Base-by-base conservation (phyloP, 2,797 vertebrate species). In the Leptoclinus maculatus region DNA sequence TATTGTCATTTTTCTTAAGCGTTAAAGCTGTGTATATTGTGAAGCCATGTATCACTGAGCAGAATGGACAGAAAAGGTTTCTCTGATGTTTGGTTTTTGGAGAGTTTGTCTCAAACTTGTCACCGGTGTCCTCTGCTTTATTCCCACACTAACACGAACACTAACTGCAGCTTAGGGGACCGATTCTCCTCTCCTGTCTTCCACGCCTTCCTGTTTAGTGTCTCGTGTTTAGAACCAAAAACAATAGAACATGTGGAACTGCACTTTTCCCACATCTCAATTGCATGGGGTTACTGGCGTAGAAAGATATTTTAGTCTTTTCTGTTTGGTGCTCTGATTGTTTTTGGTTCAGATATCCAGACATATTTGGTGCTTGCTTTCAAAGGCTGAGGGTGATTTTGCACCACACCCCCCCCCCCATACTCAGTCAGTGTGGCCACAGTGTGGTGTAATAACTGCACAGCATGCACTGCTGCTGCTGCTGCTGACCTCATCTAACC, bases 1-100 rank as follows among this genome's bases (percentile, higher is more conserved):
- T 93, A 83, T 93, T 92, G 75, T 71, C 17, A 29, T 80, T 82
- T 47, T 58, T 83, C 69, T 78, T 66, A 19, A 32, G 14, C 67
- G 32, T 76, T 34, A 69, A 41, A 58, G 56, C 53, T 36, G 23
- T 64, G 45, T 68, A n/a, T 74, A 29, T 78, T 7, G 16, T 74
- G 60, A 87, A 88, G 75, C 78, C 84, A 83, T 79, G 80, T 74
- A 19, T 88, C 62, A 67, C 51, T 45, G 74, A 81, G 64, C 62
- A 65, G 74, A 87, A 23, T 10, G 60, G 64, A 73, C 25, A 16
- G 58, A n/a, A 38, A 49, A 36, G 10, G 62, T 56, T 51, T 80
- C 58, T 65, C 32, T 58, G 41, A 41, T 39, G 77, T 68, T 76
- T n/a, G n/a, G 49, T 47, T 79, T 81, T 75, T 7, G 19, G 32